Conservation (phyloP, 2,797 vertebrate genomes). For the Darevskia nairensis region DNA sequence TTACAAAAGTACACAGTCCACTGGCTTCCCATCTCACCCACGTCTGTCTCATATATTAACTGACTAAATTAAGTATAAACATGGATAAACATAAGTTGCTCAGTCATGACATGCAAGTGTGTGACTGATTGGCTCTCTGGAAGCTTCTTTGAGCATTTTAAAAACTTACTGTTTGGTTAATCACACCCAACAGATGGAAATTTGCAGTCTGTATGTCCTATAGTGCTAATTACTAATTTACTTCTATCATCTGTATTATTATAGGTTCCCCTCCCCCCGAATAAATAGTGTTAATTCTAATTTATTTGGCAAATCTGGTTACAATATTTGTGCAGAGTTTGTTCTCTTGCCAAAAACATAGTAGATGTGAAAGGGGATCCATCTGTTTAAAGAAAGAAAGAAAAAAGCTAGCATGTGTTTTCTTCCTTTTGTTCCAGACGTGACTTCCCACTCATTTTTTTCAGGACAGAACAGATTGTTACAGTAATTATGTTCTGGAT, state of each 20-base stretch:
- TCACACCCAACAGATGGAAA: not conserved
- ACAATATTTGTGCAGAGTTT: not conserved
- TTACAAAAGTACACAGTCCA: accelerated
- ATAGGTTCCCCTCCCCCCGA: too few species aligned
- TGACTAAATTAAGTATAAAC: too few species aligned
- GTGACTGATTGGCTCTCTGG: not conserved
- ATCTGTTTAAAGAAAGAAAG: too few species aligned
- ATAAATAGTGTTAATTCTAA: too few species aligned
- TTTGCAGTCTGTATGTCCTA: not conserved
- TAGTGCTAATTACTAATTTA: not conserved
- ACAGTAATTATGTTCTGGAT: too few species aligned
- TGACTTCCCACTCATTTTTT: too few species aligned
- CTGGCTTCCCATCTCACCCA: not conserved
- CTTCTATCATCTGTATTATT: too few species aligned
- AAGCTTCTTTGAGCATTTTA: not conserved
- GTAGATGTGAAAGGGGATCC: not conserved
- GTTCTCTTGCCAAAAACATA: not conserved
- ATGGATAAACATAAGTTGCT: too few species aligned
- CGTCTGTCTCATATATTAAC: not conserved
- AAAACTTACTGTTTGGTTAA: not conserved
- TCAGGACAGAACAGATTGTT: too few species aligned
- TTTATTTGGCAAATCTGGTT: too few species aligned
- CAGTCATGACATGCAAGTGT: not conserved
- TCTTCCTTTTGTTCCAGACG: too few species aligned
- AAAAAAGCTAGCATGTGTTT: too few species aligned